Conservation (phyloP, 1,140 invertebrate species). For the Lethrus apterus region DNA sequence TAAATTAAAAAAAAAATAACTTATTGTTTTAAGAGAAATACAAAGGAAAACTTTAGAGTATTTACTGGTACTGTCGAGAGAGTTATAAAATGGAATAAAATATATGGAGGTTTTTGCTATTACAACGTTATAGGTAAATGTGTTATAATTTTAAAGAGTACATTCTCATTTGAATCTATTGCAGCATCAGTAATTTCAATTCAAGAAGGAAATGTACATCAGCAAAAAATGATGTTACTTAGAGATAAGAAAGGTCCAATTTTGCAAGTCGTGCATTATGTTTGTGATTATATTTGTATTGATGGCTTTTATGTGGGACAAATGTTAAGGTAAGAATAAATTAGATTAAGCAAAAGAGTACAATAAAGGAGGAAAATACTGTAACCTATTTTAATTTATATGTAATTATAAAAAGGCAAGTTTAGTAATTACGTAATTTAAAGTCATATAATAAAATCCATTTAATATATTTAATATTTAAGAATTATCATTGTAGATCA, state of each 20-base stretch:
- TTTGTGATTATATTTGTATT: constrained; percentile 27
- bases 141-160: neutral
- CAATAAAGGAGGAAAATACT: no score
- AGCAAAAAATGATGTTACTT: constrained; percentile 28
- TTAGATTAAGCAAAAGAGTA: neutral
- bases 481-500: no score
- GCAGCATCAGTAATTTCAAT: constrained; percentile 28
- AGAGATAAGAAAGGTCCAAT: constrained; percentile 30
- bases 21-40: no score
- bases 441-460: no score
- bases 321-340: constrained; percentile 25
- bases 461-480: no score
- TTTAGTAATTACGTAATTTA: no score
- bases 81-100: constrained; percentile 30
- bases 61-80: constrained; percentile 29
- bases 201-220: constrained; percentile 22
- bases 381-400: no score
- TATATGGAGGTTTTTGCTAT: constrained; percentile 27
- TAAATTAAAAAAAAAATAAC: no score
- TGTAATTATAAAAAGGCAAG: no score
- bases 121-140: constrained; percentile 30
- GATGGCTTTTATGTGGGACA: constrained; percentile 29
- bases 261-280: constrained; percentile 28
- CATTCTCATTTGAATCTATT: constrained; percentile 3
- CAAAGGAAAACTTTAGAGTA: neutral